Base-by-base conservation (phyloP, 1,140 invertebrate species). In the Euborellia annulipes region DNA sequence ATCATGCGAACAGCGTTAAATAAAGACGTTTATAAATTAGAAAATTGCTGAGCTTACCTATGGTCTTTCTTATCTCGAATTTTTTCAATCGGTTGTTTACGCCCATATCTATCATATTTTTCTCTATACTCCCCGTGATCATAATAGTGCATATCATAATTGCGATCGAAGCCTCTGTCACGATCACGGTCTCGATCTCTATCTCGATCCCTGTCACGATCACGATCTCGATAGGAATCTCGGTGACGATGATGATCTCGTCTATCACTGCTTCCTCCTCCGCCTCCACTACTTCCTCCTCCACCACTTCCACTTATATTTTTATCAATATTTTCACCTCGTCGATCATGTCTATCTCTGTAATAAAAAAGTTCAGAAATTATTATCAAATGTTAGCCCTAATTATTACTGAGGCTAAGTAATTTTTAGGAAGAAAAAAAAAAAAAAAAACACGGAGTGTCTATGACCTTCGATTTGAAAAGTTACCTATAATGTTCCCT, bases 401-500 rank as follows among this genome's bases (percentile, higher is more conserved):
- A n/a, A n/a, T n/a, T n/a, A n/a, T n/a, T n/a, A n/a, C n/a, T n/a
- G n/a, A n/a, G n/a, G n/a, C n/a, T n/a, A n/a, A n/a, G n/a, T n/a
- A n/a, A n/a, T n/a, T n/a, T n/a, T n/a, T n/a, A n/a, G n/a, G n/a
- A n/a, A n/a, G n/a, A n/a, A n/a, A n/a, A n/a, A n/a, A n/a, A n/a
- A n/a, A n/a, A n/a, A n/a, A n/a, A n/a, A n/a, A n/a, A n/a, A n/a
- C n/a, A n/a, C n/a, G n/a, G n/a, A n/a, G n/a, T n/a, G n/a, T n/a
- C n/a, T n/a, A n/a, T n/a, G n/a, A n/a, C n/a, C n/a, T n/a, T n/a
- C n/a, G 60, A 51, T 53, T 56, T 61, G 42, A 43, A 51, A 39
- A 58, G 60, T 43, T 57, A 60, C 41, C 54, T 50, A 46, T 63
- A 59, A 50, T 59, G 62, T 21, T 68, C 65, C 41, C 64, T 60